Conservation (phyloP, 2,888 invertebrate genomes). For the Tinea pellionella region DNA sequence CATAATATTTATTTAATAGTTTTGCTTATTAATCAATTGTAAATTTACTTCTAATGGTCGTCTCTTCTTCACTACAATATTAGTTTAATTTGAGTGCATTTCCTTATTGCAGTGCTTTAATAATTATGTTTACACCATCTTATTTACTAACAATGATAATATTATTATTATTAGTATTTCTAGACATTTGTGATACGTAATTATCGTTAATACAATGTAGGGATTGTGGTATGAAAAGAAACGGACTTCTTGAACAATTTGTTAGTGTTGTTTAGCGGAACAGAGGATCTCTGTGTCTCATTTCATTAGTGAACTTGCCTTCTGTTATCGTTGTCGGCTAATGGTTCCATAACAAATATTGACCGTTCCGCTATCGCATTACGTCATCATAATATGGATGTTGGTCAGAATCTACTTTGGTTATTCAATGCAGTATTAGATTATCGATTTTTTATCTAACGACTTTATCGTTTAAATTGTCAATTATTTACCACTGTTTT, state of each 20-base stretch:
- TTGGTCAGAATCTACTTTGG: neutral
- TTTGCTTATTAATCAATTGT: too few species aligned
- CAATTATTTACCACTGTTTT: neutral
- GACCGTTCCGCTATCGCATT: slow-evolving; percentile 54
- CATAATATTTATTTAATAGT: too few species aligned
- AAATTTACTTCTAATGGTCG: too few species aligned
- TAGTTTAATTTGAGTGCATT: neutral
- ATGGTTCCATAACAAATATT: slow-evolving; percentile 62
- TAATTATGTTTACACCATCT: neutral
- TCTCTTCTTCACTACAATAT: neutral
- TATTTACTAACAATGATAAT: slow-evolving; percentile 7
- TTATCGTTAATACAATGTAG: slow-evolving; percentile 5
- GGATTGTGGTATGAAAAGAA: neutral
- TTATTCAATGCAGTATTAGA: slow-evolving; percentile 1
- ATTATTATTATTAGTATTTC: slow-evolving; percentile 1
- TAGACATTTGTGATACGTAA: slow-evolving; percentile 9
- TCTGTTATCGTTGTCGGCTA: slow-evolving; percentile 44
- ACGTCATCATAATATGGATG: slow-evolving; percentile 36
- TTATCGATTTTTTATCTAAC: neutral
- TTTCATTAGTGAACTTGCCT: slow-evolving; percentile 56
- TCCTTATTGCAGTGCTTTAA: neutral
- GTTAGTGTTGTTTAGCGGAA: slow-evolving; percentile 10
- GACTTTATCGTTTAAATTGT: neutral
- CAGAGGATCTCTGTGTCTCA: slow-evolving; percentile 18
- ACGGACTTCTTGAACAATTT: neutral